Evolutionary conservation across 2,888 invertebrate species (phyloP).

Genomic region (Perizoma affinitatum): DNA sequence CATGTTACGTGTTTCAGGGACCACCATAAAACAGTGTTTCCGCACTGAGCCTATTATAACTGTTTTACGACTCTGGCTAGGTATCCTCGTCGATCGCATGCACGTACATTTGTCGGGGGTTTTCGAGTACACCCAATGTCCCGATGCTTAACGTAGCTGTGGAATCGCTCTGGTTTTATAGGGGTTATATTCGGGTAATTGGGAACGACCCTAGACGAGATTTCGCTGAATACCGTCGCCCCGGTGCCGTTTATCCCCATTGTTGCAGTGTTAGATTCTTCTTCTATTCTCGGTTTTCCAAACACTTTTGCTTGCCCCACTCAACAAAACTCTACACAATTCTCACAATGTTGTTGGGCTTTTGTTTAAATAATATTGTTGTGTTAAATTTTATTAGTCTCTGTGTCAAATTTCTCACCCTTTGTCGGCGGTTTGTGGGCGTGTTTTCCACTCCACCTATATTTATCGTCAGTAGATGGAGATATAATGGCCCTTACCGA

Average conservation of each 20-base stretch:
- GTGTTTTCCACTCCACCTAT: slow-evolving; percentile 46
- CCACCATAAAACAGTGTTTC: slow-evolving; percentile 73
- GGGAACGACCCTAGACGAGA: slow-evolving; percentile 52
- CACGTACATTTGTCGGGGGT: slow-evolving; percentile 57
- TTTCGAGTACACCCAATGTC: slow-evolving; percentile 62
- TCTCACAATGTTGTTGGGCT: slow-evolving; percentile 27
- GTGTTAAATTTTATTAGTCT: slow-evolving; percentile 38
- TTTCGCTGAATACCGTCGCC: slow-evolving; percentile 49
- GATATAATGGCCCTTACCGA: slow-evolving; percentile 52
- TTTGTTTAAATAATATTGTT: slow-evolving; percentile 8
- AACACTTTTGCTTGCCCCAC: background rate
- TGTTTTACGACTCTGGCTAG: slow-evolving; percentile 69
- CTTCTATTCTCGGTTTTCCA: background rate
- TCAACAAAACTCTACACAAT: background rate
- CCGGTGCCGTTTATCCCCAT: slow-evolving; percentile 16
- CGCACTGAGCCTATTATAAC: slow-evolving; percentile 77
- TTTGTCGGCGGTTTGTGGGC: slow-evolving; percentile 48
- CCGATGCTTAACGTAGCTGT: slow-evolving; percentile 64
- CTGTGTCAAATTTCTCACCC: slow-evolving; percentile 50
- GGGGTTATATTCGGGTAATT: slow-evolving; percentile 68
- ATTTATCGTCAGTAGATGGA: slow-evolving; percentile 59
- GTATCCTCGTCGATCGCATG: slow-evolving; percentile 63
- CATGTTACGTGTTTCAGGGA: slow-evolving; percentile 75
- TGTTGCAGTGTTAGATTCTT: slow-evolving; percentile 21
- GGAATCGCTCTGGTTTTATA: slow-evolving; percentile 66